Base-by-base conservation (phyloP, 2,888 invertebrate genomes). In the Diaprepes abbreviatus region DNA sequence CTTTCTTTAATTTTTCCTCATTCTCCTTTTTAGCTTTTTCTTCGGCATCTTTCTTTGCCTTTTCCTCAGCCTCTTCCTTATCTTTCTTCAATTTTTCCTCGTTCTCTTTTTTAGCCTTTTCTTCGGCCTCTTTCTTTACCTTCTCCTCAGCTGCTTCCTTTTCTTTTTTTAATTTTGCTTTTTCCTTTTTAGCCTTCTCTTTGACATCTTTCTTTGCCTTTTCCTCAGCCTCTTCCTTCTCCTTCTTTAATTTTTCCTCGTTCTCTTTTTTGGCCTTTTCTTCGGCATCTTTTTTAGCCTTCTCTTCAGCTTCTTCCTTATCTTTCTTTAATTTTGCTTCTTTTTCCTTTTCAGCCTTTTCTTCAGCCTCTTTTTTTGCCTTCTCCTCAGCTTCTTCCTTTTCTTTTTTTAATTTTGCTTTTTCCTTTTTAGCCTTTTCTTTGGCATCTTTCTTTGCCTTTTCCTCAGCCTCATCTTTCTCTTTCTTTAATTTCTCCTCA, bases 311-410 rank as follows among this genome's bases (percentile, higher is more conserved):
- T 55, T 71, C 74, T 33, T 74, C 68, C n/a, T 55, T 59, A 24
- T 71, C 66, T n/a, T 43, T 40, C 50, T 74, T 59, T 31, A 64
- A 63, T 14, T 50, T 52, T 1, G 6, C 54, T 24, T 60, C 28
- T 52, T 12, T 52, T 19, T 60, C 67, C 24, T 54, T 55, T 35
- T 63, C 67, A 14, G 40, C 17, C 17, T 40, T 16, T 16, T 40
- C 73, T 81, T 83, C 48, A 81, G 82, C 75, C 80, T 84, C 77
- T 81, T 82, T 72, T 81, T 82, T 71, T 71, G 79, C 54, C 35
- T 68, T 66, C 17, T 74, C 60, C 45, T 45, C 21, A 1, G 72
- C 19, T 6, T 74, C 65, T 7, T 66, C 45, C 66, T 60, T 66
- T 72, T 69, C 70, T 70, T 70, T 68, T 73, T 70, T 65, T 70